phyloP scores from a whole-genome alignment of 2,113 vertebrate genomes.

The Corydoras sp. region DNA sequence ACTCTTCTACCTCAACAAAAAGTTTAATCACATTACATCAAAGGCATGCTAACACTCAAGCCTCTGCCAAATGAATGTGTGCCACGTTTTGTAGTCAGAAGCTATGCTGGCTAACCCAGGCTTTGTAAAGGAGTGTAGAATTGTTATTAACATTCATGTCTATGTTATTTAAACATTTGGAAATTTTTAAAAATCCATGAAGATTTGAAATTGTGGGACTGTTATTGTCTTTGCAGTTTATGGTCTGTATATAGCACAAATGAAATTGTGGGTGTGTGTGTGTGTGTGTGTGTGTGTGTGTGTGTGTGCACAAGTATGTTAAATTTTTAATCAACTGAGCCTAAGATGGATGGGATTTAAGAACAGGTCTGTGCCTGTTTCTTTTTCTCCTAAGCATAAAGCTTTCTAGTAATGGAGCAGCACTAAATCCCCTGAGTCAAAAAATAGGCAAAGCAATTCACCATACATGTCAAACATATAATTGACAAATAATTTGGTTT shows the following conservation, averaged over 20 bases:
- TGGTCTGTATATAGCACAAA: background rate
- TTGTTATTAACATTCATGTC: no score
- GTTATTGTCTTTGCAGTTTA: conserved; percentile 6
- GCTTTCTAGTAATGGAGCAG: conserved; percentile 36
- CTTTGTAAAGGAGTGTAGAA: no score
- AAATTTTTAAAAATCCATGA: no score
- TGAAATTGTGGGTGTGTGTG: background rate
- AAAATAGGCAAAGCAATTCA: background rate
- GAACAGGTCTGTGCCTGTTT: conserved; percentile 61
- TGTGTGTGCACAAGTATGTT: conserved; percentile 48
- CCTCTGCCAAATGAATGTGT: background rate
- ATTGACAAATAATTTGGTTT: no score
- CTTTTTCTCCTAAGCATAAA: conserved; percentile 51
- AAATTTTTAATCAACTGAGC: conserved; percentile 65
- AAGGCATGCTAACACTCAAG: conserved; percentile 29
- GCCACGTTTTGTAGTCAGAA: conserved; percentile 32
- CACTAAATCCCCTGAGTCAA: conserved; percentile 59
- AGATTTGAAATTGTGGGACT: background rate
- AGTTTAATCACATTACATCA: background rate
- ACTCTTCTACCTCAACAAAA: background rate
- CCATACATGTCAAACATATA: no score
- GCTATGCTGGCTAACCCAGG: background rate
- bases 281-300: background rate
- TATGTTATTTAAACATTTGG: no score
- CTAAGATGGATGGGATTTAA: conserved; percentile 55